A percentile compares a stretch with the other conserved stretches of the same genome.
Evolutionary conservation across 2,113 vertebrate species (phyloP).

Genomic region (Oostethus manadensis): DNA sequence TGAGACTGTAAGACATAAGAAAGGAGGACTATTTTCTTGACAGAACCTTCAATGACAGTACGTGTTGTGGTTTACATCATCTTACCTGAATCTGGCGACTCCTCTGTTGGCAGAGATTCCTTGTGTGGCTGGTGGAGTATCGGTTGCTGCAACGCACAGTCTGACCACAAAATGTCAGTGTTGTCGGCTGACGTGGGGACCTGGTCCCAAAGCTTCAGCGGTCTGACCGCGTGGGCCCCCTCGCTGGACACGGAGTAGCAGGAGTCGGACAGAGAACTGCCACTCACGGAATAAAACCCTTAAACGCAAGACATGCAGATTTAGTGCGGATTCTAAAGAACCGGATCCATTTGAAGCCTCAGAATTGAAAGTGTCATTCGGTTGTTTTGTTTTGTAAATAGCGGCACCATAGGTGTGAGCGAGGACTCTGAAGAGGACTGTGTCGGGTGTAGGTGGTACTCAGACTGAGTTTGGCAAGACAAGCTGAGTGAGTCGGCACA

Average conservation of each 20-base stretch:
- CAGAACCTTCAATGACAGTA: no score
- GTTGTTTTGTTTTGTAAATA: not conserved
- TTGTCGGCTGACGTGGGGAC: constrained; percentile 62
- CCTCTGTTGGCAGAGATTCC: constrained; percentile 35
- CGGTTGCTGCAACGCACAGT: constrained; percentile 43
- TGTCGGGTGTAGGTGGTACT: constrained; percentile 11
- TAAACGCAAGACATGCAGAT: constrained; percentile 6
- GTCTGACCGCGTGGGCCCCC: constrained; percentile 42
- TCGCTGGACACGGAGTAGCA: constrained; percentile 78
- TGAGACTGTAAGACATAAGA: constrained; percentile 33
- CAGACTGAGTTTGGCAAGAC: constrained; percentile 27
- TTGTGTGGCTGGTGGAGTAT: constrained; percentile 28
- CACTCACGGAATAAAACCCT: constrained; percentile 82
- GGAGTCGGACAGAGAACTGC: constrained; percentile 78
- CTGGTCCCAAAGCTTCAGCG: constrained; percentile 58
- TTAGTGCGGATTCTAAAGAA: not conserved
- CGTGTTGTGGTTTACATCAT: not conserved
- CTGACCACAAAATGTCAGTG: constrained; percentile 66
- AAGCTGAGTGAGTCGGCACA: constrained; percentile 19
- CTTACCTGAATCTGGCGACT: constrained; percentile 65
- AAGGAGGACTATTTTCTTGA: not conserved
- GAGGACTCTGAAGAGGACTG: constrained; percentile 12
- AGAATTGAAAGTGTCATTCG: no score
- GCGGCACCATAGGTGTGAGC: not conserved
- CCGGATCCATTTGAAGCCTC: no score